These are phyloP conservation scores for Cebidichthys violaceus DNA, from an alignment of 2,113 vertebrate species.

Conservation along the genomic window DNA sequence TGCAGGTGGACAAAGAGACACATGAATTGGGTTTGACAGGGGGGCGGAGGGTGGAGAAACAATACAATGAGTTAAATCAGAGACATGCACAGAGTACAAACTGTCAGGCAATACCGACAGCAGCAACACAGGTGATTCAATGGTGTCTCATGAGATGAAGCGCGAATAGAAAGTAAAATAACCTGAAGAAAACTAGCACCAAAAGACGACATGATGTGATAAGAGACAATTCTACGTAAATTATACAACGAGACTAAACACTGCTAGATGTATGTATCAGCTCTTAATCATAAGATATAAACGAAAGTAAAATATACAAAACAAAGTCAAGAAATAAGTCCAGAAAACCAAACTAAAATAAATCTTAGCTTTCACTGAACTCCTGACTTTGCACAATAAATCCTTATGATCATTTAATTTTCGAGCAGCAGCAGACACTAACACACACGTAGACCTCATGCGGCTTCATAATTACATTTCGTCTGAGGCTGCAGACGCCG, in stretches of 20 bases:
- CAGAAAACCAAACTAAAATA: neutral
- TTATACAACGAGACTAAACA: neutral
- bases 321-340: neutral
- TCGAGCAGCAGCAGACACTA: neutral
- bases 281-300: neutral
- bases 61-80: constrained; percentile 82
- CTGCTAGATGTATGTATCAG: neutral
- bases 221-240: neutral
- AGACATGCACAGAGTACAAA: constrained; percentile 76
- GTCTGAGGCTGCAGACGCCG: constrained; percentile 27
- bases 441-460: constrained; percentile 38
- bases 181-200: neutral
- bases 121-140: constrained; percentile 25
- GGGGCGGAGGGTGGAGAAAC: constrained; percentile 79
- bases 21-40: constrained; percentile 48
- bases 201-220: constrained; percentile 16
- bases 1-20: constrained; percentile 42
- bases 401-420: constrained; percentile 13
- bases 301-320: neutral
- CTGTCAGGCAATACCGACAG: constrained; percentile 42
- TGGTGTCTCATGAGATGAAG: constrained; percentile 40
- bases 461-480: constrained; percentile 36
- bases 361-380: neutral
- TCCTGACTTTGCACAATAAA: neutral
- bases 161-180: constrained; percentile 13